Evolutionary conservation across 2,797 vertebrate genomes (phyloP), one percentile per base, ranked within the genome.

Genomic region (Parotocinclus haroldoi): DNA sequence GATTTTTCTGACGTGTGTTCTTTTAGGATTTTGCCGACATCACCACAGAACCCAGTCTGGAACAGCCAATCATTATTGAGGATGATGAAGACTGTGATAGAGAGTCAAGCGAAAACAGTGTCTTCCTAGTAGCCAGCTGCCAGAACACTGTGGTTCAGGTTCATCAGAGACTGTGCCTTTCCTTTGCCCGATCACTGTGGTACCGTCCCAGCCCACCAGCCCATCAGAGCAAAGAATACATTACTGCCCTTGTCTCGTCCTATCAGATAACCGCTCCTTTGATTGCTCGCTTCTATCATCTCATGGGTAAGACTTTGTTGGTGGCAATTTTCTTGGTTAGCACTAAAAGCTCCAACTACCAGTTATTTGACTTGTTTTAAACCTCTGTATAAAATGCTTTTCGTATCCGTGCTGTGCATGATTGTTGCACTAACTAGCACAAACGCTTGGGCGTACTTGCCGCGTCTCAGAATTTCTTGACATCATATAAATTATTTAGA

Each of bases 1-100:
- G 9, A 9, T 8, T 50, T 3, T 48, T 27, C 17, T 17, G 9
- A 13, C 4, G 62, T 13, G 42, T 58, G 53, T 51, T n/a, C n/a
- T 9, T 67, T 42, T 66, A 99, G 97, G 97, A 99, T 82, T 99
- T 99, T 72, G 90, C 88, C 71, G 97, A 99, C 85, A 89, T 99
- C 63, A 79, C 85, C 38, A 66, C 88, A 49, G 80, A 93, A 74
- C 85, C 90, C 16, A 92, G 81, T 57, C 80, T 98, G 54, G 96
- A 98, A 75, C 90, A 87, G 77, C 85, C 90, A 36, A 86, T 85
- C 71, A 87, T 86, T 73, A 74, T 79, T 0, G 85, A 78, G 36
- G 80, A 83, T 17, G 78, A 70, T 0, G 72, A 82, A 4, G 85
- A 78, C 7, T 72, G 74, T 44, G 80, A 76, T 2, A 67, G 72